Percentiles rank a stretch among this genome's conserved stretches.
Evolutionary conservation across 1,140 invertebrate species (phyloP).

Genomic region (Drosophila insularis): DNA sequence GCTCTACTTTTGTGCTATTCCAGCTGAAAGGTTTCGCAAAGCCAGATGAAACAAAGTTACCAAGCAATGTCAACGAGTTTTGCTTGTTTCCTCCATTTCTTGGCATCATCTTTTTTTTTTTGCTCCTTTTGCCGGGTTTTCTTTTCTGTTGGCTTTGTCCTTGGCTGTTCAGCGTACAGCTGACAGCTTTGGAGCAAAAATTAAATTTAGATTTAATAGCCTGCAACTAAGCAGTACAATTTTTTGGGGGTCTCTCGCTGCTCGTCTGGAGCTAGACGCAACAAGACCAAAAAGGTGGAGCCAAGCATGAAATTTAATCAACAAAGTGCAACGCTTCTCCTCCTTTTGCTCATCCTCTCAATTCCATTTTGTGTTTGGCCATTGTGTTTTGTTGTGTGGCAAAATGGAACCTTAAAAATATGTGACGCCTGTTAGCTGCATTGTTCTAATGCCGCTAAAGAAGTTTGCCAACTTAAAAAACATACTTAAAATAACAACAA

Average conservation of each 20-base stretch:
- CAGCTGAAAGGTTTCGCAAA: conserved; percentile 12
- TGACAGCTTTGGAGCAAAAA: conserved; percentile 55
- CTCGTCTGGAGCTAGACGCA: conserved; percentile 22
- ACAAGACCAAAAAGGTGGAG: conserved; percentile 63
- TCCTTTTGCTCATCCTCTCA: too few species aligned
- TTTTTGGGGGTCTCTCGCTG: conserved; percentile 36
- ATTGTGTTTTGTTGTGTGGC: conserved; percentile 40
- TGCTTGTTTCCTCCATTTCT: neutral
- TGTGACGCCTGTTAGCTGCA: conserved; percentile 70
- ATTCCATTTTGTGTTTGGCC: conserved; percentile 48
- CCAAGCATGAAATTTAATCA: conserved; percentile 76
- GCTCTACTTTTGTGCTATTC: conserved; percentile 5
- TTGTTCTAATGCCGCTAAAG: conserved; percentile 55
- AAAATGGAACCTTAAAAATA: conserved; percentile 62
- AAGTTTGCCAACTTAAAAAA: conserved; percentile 14
- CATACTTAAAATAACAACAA: conserved; percentile 21
- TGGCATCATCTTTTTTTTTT: neutral
- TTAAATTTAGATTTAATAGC: conserved; percentile 72
- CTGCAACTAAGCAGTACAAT: conserved; percentile 43
- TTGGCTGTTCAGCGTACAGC: conserved; percentile 22
- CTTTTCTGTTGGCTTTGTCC: conserved; percentile 27
- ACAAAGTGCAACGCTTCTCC: conserved; percentile 67
- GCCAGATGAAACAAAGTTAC: conserved; percentile 18
- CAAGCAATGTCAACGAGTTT: conserved; percentile 18
- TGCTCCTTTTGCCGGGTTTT: neutral